Percentiles rank a stretch among this genome's conserved stretches.
phyloP scores from a whole-genome alignment of 2,797 vertebrate genomes.

The Phaenicophaeus curvirostris region DNA sequence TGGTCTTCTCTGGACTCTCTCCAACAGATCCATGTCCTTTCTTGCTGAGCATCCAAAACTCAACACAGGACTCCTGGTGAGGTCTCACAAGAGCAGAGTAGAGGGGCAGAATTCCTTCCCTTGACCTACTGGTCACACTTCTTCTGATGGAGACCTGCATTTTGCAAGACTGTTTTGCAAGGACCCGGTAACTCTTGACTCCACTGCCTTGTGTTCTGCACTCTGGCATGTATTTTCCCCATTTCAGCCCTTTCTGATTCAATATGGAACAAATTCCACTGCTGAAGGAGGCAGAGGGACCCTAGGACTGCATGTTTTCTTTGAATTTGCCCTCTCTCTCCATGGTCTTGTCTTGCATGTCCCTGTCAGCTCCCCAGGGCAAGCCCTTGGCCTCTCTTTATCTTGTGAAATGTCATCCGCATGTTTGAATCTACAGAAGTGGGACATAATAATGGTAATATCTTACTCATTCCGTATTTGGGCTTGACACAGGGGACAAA shows the following conservation, averaged over 20 bases:
- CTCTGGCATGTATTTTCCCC: background rate
- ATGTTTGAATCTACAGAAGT: background rate
- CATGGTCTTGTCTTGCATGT: background rate
- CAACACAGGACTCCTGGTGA: too few relatives aligned
- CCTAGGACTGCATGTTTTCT: background rate
- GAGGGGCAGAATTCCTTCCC: too few relatives aligned
- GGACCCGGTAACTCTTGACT: background rate
- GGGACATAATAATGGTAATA: background rate
- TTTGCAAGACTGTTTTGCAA: background rate
- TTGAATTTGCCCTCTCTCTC: background rate
- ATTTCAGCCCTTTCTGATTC: background rate
- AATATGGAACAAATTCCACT: background rate
- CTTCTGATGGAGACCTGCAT: too few relatives aligned
- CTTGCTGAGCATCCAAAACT: too few relatives aligned
- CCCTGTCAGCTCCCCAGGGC: background rate
- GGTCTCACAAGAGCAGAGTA: too few relatives aligned
- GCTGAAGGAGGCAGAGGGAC: background rate
- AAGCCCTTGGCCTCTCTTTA: background rate
- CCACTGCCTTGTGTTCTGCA: background rate
- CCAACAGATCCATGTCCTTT: too few relatives aligned
- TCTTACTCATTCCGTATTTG: background rate
- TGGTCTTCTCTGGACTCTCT: too few relatives aligned
- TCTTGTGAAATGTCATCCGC: conserved; percentile 2
- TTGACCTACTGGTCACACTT: too few relatives aligned
- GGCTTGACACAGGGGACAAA: background rate